Conservation (phyloP, 2,888 invertebrate species). For the Torymus tubicola region DNA sequence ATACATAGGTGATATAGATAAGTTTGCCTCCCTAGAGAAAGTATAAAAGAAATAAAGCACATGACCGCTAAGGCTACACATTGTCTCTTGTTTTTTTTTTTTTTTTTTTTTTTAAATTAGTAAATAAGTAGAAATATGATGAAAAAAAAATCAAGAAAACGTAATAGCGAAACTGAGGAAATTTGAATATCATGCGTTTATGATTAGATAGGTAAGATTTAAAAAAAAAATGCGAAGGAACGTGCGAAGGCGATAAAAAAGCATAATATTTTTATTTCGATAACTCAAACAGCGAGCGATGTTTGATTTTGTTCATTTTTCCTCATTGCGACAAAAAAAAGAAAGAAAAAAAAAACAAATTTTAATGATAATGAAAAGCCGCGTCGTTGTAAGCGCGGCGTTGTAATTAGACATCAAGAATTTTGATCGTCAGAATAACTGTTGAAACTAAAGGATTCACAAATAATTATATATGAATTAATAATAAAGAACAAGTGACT, state of each 20-base stretch:
- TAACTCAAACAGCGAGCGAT: neutral
- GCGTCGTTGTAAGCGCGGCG: slow-evolving; percentile 17
- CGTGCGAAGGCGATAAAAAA: slow-evolving; percentile 51
- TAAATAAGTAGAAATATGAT: slow-evolving; percentile 19
- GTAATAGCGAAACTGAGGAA: neutral
- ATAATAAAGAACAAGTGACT: slow-evolving; percentile 59
- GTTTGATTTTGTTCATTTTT: slow-evolving; percentile 27
- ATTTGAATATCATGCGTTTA: slow-evolving; percentile 5
- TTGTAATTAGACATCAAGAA: slow-evolving; percentile 44
- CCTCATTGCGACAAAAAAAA: slow-evolving; percentile 4
- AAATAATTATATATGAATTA: slow-evolving; percentile 53
- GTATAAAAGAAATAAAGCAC: slow-evolving; percentile 35
- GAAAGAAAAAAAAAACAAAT: too few relatives aligned
- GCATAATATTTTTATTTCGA: slow-evolving; percentile 31
- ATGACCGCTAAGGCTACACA: slow-evolving; percentile 37
- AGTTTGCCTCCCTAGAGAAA: slow-evolving; percentile 39
- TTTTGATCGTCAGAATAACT: slow-evolving; percentile 53
- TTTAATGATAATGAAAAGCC: too few relatives aligned
- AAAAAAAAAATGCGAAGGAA: slow-evolving; percentile 10
- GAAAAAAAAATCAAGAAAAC: slow-evolving; percentile 5
- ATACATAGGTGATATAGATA: slow-evolving; percentile 19
- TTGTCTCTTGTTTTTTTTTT: slow-evolving; percentile 28
- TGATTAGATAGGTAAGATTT: slow-evolving; percentile 16
- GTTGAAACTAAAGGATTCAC: slow-evolving; percentile 49
- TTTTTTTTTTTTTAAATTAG: slow-evolving; percentile 28